A percentile compares a stretch with the other conserved stretches of the same genome.
Conservation (phyloP, 2,113 vertebrate genomes). For the Glaucidium brasilianum region DNA sequence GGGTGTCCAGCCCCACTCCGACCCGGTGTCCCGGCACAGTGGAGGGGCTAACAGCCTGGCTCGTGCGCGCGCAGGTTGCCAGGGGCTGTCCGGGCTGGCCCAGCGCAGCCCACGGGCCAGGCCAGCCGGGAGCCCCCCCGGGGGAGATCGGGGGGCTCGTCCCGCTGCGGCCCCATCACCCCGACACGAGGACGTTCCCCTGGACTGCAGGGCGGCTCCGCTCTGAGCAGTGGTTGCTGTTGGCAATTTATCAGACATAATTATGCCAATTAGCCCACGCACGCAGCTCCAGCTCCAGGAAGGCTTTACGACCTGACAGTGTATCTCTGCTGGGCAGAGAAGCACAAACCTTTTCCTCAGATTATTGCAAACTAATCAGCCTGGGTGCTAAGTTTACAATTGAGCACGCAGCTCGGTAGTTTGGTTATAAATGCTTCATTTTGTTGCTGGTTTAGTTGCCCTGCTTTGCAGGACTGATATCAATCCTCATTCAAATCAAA, state of each 20-base stretch:
- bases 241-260: not conserved
- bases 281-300: not conserved
- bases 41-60: not conserved
- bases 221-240: not conserved
- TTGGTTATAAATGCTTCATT: not conserved
- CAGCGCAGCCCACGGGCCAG: not conserved
- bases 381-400: not conserved
- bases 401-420: not conserved
- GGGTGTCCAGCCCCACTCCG: rapidly evolving
- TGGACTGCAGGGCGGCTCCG: rapidly evolving
- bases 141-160: rapidly evolving
- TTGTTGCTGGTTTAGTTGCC: not conserved
- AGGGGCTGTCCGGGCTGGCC: rapidly evolving
- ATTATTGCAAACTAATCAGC: not conserved
- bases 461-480: slow-evolving; percentile 50
- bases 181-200: rapidly evolving
- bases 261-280: not conserved
- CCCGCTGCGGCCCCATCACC: rapidly evolving
- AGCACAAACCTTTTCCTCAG: not conserved
- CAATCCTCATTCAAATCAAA: slow-evolving; percentile 73
- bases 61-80: rapidly evolving
- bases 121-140: no score
- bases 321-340: not conserved
- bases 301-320: not conserved
- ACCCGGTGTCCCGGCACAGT: rapidly evolving